Evolutionary conservation across 2,113 vertebrate species (phyloP), one percentile per base, ranked within the genome.

Genomic region (Pagrus major): DNA sequence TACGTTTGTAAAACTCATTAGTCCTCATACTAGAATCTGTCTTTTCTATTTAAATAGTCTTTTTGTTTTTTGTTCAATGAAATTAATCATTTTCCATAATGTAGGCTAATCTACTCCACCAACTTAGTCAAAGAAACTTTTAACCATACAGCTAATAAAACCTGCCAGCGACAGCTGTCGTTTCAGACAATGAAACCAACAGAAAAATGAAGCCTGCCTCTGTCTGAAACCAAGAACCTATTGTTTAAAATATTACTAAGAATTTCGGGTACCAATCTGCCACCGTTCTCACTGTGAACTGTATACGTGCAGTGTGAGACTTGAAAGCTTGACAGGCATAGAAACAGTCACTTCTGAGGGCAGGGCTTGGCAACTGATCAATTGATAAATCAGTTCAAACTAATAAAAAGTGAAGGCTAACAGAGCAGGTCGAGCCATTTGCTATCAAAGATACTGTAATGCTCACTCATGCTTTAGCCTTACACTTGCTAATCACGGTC

Each of bases 361-460:
- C 4, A 8, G 58, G 52, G 29, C 4, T 68, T 21, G 35, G 60
- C 42, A 56, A 80, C 71, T 29, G 3, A 18, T 39, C 15, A 64
- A 0, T 46, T 37, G 11, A 33, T 31, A 5, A 55, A 27, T 71
- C 54, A 63, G 54, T 67, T 33, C 59, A 79, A 79, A 67, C 27
- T 67, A 64, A 25, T 46, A 31, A 35, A 60, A 52, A 54, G 5
- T 35, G 3, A 60, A 25, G 35, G 44, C 51, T 42, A n/a, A 63
- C 8, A 25, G 37, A 59, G 27, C 27, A 18, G 42, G 16, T 18
- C 20, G n/a, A 66, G 44, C 29, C 63, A 59, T 18, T 16, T 21
- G 29, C 39, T 64, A 63, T 58, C 46, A 60, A 51, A 41, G 42
- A 60, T 1, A 33, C 27, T 16, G 12, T 16, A 37, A 16, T 56